These are phyloP conservation scores for Stegodyphus dumicola DNA, from an alignment of 1,140 invertebrate species.

Conservation along the genomic window DNA sequence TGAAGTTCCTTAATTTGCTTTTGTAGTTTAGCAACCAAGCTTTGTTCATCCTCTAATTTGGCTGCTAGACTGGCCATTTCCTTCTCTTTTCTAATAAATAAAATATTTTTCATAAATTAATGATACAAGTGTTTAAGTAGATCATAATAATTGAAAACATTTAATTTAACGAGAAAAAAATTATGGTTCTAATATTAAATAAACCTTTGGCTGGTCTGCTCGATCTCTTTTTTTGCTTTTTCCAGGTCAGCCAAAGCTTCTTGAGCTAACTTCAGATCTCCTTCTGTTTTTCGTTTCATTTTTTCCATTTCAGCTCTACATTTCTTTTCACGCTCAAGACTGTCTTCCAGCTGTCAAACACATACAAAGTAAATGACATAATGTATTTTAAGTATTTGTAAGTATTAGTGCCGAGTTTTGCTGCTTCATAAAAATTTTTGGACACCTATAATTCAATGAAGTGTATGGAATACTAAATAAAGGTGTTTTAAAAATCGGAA, in stretches of 20 bases:
- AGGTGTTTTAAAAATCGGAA: too few species aligned
- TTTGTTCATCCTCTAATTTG: conserved; percentile 98
- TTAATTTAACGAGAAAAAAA: not conserved
- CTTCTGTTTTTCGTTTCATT: conserved; percentile 91
- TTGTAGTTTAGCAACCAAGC: conserved; percentile 92
- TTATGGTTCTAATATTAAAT: not conserved
- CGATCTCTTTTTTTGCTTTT: conserved; percentile 96
- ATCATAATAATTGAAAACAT: not conserved
- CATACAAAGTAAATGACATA: not conserved
- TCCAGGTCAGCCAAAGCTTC: conserved; percentile 97
- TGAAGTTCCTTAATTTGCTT: conserved; percentile 99
- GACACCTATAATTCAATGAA: too few species aligned
- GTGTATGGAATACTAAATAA: too few species aligned
- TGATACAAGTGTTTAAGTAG: not conserved
- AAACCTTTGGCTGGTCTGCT: conserved; percentile 86
- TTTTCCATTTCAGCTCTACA: conserved; percentile 97
- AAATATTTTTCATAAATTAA: not conserved
- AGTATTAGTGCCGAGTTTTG: not conserved
- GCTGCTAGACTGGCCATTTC: conserved; percentile 93
- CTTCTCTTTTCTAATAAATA: conserved; percentile 84
- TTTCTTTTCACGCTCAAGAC: conserved; percentile 98
- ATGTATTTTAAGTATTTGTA: not conserved
- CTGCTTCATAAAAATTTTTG: too few species aligned
- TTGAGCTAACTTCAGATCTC: conserved; percentile 97
- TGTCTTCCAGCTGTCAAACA: conserved; percentile 82